Percentiles rank a stretch among this genome's conserved stretches.
These are phyloP conservation scores for Latrodectus hesperus DNA, from an alignment of 2,888 invertebrate species.

Conservation along the genomic window DNA sequence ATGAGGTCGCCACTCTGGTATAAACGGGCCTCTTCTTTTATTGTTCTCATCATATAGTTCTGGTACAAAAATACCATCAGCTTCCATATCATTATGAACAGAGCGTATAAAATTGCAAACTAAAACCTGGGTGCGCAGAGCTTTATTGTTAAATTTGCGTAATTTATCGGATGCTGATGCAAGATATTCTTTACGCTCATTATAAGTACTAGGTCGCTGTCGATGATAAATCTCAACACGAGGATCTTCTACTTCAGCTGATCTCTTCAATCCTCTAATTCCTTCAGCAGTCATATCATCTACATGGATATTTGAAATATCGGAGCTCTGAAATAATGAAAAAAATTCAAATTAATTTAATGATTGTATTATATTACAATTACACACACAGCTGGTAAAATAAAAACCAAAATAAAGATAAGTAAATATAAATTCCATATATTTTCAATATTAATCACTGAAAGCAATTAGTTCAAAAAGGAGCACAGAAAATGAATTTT, in stretches of 20 bases:
- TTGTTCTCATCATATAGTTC: neutral
- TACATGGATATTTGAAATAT: slow-evolving; percentile 67
- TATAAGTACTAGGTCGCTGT: neutral
- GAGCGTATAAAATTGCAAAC: neutral
- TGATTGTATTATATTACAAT: neutral
- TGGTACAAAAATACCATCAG: neutral
- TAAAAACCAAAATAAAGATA: no score
- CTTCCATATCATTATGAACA: neutral
- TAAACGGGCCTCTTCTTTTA: neutral
- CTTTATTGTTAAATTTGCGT: neutral
- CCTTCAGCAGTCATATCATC: slow-evolving; percentile 68
- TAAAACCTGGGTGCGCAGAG: slow-evolving; percentile 3
- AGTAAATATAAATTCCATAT: no score
- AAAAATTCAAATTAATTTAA: neutral
- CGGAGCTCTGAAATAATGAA: slow-evolving; percentile 58
- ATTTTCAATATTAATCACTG: no score
- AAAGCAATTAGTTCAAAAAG: no score
- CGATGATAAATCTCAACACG: neutral
- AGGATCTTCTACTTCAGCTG: slow-evolving; percentile 56
- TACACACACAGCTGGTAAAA: no score
- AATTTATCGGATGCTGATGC: neutral
- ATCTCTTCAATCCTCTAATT: slow-evolving; percentile 53
- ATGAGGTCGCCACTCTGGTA: slow-evolving; percentile 1
- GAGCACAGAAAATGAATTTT: no score
- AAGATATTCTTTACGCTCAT: slow-evolving; percentile 84